A percentile compares a stretch with the other conserved stretches of the same genome.
Evolutionary conservation across 2,888 invertebrate species (phyloP).

Genomic region (Ceramica pisi): DNA sequence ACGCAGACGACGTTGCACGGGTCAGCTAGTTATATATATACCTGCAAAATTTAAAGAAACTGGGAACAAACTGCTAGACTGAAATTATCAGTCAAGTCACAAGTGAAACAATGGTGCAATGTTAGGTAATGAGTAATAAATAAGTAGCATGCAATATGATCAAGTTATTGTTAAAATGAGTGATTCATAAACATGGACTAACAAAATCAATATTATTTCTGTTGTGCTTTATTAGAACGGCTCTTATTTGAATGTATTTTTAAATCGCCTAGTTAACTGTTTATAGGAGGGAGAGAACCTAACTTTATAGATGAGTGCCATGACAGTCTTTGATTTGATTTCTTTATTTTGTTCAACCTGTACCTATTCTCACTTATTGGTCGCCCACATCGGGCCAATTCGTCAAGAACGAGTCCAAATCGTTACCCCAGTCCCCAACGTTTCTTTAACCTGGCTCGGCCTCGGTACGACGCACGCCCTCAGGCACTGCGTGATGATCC

Average conservation of each 20-base stretch:
- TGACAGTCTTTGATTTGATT: neutral
- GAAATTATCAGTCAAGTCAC: neutral
- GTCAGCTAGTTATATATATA: too few relatives aligned
- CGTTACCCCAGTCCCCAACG: too few relatives aligned
- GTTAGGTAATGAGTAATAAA: constrained; percentile 6
- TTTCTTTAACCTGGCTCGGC: too few relatives aligned
- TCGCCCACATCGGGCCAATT: too few relatives aligned
- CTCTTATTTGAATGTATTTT: neutral
- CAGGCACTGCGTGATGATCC: too few relatives aligned
- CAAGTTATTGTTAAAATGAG: constrained; percentile 13
- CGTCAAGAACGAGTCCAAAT: too few relatives aligned
- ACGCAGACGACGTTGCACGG: too few relatives aligned
- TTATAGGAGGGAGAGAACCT: neutral
- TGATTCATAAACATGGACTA: constrained; percentile 1
- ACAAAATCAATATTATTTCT: constrained; percentile 3
- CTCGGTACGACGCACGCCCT: too few relatives aligned
- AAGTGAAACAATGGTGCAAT: constrained; percentile 24
- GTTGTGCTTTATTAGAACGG: neutral
- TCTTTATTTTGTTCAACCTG: neutral
- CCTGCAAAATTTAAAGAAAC: too few relatives aligned
- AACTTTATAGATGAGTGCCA: neutral
- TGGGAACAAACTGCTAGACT: too few relatives aligned
- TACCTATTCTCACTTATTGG: too few relatives aligned
- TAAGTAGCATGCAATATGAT: neutral
- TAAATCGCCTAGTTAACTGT: neutral